These are phyloP conservation scores for Drosophila helvetica DNA, from an alignment of 2,888 invertebrate species.

Conservation along the genomic window DNA sequence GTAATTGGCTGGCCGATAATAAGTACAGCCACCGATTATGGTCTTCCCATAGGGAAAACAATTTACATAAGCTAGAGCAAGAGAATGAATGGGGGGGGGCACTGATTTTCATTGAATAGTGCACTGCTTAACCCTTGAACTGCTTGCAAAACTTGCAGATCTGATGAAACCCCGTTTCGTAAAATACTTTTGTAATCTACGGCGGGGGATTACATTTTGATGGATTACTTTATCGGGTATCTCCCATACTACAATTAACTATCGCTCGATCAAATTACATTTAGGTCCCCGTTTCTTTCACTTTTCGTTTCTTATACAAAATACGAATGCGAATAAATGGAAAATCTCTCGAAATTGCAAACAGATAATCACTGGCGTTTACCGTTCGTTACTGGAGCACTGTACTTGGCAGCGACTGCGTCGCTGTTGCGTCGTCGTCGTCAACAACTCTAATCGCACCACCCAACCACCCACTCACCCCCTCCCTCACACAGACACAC, in stretches of 20 bases:
- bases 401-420: conserved; percentile 32
- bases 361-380: conserved; percentile 40
- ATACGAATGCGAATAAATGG: neutral
- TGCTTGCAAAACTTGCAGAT: neutral
- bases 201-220: neutral
- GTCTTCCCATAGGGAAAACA: neutral
- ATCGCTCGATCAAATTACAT: neutral
- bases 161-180: no score
- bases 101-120: neutral
- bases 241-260: neutral
- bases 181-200: neutral
- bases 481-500: neutral
- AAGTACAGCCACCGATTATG: neutral
- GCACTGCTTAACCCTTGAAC: neutral
- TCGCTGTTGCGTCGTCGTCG: conserved; percentile 14
- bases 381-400: conserved; percentile 43
- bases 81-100: no score
- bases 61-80: neutral
- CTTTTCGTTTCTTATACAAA: neutral
- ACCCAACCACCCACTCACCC: no score
- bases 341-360: conserved; percentile 8
- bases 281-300: neutral
- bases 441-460: conserved; percentile 29
- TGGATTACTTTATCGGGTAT: neutral
- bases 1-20: neutral